Evolutionary conservation across 2,888 invertebrate genomes (phyloP).

Genomic region (Adelphocoris suturalis): DNA sequence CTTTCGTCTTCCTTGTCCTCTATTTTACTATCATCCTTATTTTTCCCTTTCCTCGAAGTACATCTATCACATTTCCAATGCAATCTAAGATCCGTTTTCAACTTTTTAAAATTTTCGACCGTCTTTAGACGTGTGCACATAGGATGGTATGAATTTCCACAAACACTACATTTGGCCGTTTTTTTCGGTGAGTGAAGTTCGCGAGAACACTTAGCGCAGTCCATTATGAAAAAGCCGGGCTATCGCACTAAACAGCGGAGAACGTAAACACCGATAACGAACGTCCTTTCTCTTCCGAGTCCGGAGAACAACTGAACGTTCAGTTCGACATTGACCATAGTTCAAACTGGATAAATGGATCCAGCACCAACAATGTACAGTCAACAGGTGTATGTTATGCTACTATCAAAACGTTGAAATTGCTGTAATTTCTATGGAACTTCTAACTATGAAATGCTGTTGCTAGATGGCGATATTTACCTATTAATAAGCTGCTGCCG

Average conservation of each 20-base stretch:
- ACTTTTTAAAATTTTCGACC: background rate
- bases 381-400: background rate
- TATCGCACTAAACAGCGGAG: background rate
- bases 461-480: conserved; percentile 77
- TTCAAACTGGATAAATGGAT: too few relatives aligned
- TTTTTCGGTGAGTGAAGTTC: conserved; percentile 30
- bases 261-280: background rate
- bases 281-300: background rate
- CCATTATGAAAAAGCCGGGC: background rate
- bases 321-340: too few relatives aligned
- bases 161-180: background rate
- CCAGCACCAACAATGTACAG: too few relatives aligned
- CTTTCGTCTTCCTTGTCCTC: background rate
- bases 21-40: background rate
- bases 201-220: background rate
- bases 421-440: too few relatives aligned
- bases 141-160: background rate
- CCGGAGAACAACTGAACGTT: background rate
- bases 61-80: background rate
- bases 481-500: conserved; percentile 92
- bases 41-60: background rate
- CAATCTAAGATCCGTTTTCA: background rate
- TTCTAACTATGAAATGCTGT: background rate
- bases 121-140: background rate
- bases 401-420: too few relatives aligned